A percentile compares a stretch with the other conserved stretches of the same genome.
Conservation (phyloP, 1,140 invertebrate species). For the Drosophila mauritiana region DNA sequence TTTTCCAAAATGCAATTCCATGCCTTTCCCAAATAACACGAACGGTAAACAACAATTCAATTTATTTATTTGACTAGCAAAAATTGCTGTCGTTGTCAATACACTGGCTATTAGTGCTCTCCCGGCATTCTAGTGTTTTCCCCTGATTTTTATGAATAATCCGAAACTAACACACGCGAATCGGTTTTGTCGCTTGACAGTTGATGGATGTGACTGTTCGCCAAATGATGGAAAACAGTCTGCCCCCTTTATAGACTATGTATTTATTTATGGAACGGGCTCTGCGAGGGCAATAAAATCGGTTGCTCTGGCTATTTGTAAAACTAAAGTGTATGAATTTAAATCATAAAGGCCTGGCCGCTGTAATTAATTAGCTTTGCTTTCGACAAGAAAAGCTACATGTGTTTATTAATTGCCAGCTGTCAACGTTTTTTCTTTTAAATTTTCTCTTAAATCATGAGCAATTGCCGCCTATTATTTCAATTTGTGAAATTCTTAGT, state of each 20-base stretch:
- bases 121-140: conserved; percentile 21
- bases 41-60: conserved; percentile 75
- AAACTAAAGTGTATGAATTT: conserved; percentile 13
- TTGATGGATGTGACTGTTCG: conserved; percentile 66
- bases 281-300: conserved; percentile 24
- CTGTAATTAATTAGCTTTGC: conserved; percentile 66
- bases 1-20: conserved; percentile 55
- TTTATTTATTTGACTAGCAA: conserved; percentile 68
- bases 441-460: conserved; percentile 13
- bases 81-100: conserved; percentile 50
- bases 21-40: conserved; percentile 70
- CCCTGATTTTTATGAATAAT: conserved; percentile 58
- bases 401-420: conserved; percentile 22
- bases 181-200: conserved; percentile 72
- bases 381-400: conserved; percentile 24
- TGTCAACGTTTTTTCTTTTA: conserved; percentile 17
- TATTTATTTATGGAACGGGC: conserved; percentile 16
- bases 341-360: conserved; percentile 52
- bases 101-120: conserved; percentile 32
- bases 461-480: conserved; percentile 20
- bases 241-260: conserved; percentile 5
- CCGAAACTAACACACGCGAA: conserved; percentile 71
- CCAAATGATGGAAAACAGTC: conserved; percentile 30
- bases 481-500: conserved; percentile 1
- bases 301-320: conserved; percentile 1